phyloP scores from a whole-genome alignment of 53 echinoderm and acorn worm species.

The Echinarachnius parma region DNA sequence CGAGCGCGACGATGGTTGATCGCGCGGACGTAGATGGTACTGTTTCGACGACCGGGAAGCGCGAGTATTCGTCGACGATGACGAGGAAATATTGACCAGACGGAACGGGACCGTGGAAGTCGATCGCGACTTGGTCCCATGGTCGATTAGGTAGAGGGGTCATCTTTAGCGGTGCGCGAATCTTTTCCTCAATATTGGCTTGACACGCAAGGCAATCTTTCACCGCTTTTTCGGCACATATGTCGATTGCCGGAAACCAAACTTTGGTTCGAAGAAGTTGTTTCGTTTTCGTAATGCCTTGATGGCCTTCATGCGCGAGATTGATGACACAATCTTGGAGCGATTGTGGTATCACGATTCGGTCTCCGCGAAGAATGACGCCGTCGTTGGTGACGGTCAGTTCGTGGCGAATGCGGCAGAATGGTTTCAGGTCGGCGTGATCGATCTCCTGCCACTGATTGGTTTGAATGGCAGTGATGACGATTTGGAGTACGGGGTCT shows the following conservation, averaged over 20 bases:
- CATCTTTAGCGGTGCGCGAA: neutral
- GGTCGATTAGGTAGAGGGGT: neutral
- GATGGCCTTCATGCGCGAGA: slow-evolving; percentile 46
- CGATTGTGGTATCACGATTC: slow-evolving; percentile 29
- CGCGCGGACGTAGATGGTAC: neutral
- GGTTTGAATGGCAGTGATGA: slow-evolving; percentile 5
- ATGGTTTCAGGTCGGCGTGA: slow-evolving; percentile 6
- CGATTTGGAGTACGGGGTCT: neutral
- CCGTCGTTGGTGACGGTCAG: slow-evolving; percentile 18
- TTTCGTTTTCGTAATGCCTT: slow-evolving; percentile 33
- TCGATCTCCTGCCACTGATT: neutral
- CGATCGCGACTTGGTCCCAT: slow-evolving; percentile 9
- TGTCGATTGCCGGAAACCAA: slow-evolving; percentile 29
- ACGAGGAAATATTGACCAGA: slow-evolving; percentile 12
- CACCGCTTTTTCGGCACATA: slow-evolving; percentile 8
- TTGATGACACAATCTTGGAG: slow-evolving; percentile 12
- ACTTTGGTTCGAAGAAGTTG: slow-evolving; percentile 10
- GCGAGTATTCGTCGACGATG: slow-evolving; percentile 3
- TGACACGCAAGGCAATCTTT: neutral
- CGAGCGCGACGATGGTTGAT: neutral
- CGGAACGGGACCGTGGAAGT: slow-evolving; percentile 3
- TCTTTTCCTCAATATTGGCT: neutral
- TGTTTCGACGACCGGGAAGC: neutral
- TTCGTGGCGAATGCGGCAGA: slow-evolving; percentile 17
- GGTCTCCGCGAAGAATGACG: neutral